Percentiles rank a stretch among this genome's conserved stretches.
phyloP scores from a whole-genome alignment of 1,140 invertebrate species.

The Apis florea region DNA sequence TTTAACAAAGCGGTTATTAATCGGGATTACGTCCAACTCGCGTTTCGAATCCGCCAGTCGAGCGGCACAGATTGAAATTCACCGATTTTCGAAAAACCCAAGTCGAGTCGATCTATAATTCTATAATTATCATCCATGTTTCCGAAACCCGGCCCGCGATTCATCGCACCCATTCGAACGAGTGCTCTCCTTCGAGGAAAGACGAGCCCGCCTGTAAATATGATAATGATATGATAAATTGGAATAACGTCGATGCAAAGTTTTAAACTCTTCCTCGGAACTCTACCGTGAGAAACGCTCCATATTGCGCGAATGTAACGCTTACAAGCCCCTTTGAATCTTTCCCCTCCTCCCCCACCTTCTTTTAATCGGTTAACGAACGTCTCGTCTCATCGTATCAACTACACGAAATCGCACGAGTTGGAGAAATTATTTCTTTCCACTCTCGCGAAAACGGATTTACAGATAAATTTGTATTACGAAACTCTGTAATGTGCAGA shows the following conservation, averaged over 20 bases:
- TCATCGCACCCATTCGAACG: not conserved
- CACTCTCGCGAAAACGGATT: too few relatives aligned
- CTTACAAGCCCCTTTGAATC: too few relatives aligned
- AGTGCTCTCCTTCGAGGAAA: not conserved
- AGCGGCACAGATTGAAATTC: not conserved
- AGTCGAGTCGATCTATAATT: not conserved
- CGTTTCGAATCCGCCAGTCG: not conserved
- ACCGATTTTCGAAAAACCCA: not conserved
- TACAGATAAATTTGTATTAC: too few relatives aligned
- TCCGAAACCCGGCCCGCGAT: not conserved
- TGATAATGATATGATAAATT: not conserved
- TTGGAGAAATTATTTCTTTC: too few relatives aligned
- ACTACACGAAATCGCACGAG: too few relatives aligned
- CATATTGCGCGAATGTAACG: not conserved
- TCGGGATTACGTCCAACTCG: not conserved
- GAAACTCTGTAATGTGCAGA: too few relatives aligned
- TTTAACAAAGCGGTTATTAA: conserved; percentile 39
- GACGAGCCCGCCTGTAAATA: not conserved
- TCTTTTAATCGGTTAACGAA: too few relatives aligned
- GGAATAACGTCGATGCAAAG: not conserved
- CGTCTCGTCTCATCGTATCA: too few relatives aligned
- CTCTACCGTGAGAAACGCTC: not conserved
- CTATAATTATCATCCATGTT: too few relatives aligned
- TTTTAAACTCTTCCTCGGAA: not conserved
- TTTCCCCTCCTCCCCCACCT: too few relatives aligned